Conservation (phyloP, 2,888 invertebrate genomes). For the Microplitis deprimator region DNA sequence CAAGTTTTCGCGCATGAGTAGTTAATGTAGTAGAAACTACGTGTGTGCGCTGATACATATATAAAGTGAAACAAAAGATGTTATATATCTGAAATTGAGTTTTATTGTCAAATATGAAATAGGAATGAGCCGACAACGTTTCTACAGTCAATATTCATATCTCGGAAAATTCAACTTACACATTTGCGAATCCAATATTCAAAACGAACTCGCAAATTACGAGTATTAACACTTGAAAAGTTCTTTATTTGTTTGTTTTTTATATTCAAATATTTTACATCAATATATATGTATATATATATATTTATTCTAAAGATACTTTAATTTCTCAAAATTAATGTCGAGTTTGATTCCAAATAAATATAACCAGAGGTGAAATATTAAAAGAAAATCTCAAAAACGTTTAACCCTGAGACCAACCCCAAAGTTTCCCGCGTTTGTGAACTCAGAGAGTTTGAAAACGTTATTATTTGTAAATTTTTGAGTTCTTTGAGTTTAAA, state of each 20-base stretch:
- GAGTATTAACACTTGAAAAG: background rate
- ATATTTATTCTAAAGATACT: too few species aligned
- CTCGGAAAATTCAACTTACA: constrained; percentile 13
- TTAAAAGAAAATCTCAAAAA: too few species aligned
- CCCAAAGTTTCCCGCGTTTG: too few species aligned
- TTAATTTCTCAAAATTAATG: too few species aligned
- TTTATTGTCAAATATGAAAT: constrained; percentile 5
- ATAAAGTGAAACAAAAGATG: constrained; percentile 3
- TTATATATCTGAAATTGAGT: background rate
- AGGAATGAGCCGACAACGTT: background rate
- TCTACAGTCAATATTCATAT: constrained; percentile 7
- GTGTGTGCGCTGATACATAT: background rate
- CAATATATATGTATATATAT: too few species aligned
- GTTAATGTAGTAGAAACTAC: background rate
- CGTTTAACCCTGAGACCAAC: too few species aligned
- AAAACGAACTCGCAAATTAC: constrained; percentile 16
- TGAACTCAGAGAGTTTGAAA: too few species aligned
- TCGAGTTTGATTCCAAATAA: too few species aligned
- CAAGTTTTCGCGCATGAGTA: background rate
- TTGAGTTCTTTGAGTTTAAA: too few species aligned
- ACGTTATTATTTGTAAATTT: too few species aligned
- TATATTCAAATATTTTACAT: background rate
- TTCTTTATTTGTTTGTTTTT: background rate
- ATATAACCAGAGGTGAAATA: too few species aligned
- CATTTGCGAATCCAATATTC: constrained; percentile 39